These are phyloP conservation scores for Maniola jurtina DNA, from an alignment of 1,140 invertebrate genomes.

Conservation along the genomic window DNA sequence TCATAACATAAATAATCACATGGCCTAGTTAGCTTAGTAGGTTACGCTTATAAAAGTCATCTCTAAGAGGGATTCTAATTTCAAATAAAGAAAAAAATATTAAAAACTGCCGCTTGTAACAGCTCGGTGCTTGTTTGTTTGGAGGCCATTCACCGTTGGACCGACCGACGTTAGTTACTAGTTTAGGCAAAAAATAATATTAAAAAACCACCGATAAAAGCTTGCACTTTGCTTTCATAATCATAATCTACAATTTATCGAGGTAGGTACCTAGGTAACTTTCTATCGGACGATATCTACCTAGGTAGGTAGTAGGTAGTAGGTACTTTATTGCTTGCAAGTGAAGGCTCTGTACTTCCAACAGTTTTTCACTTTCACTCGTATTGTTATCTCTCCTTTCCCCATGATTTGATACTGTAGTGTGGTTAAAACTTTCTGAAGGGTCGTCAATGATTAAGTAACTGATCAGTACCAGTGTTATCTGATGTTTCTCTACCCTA, in stretches of 20 bases:
- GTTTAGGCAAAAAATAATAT: not conserved
- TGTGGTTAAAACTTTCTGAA: not conserved
- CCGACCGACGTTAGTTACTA: not conserved
- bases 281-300: constrained; percentile 25
- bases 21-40: too few species aligned
- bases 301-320: too few species aligned
- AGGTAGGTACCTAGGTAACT: constrained; percentile 25
- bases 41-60: too few species aligned
- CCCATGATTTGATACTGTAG: constrained; percentile 6
- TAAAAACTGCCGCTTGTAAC: not conserved
- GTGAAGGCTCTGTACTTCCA: constrained; percentile 8
- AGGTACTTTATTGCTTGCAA: constrained; percentile 18
- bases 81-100: not conserved
- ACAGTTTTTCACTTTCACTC: constrained; percentile 31
- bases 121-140: not conserved
- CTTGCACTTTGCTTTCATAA: constrained; percentile 23
- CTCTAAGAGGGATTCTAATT: too few species aligned
- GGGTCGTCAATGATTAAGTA: too few species aligned
- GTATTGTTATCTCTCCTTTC: constrained; percentile 2
- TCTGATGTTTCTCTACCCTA: too few species aligned
- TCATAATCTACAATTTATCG: constrained; percentile 37
- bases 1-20: too few species aligned
- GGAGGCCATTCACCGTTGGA: not conserved
- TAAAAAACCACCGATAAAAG: constrained; percentile 20
- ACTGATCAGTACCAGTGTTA: too few species aligned